Evolutionary conservation across 2,888 invertebrate species (phyloP).

Genomic region (Erebia ligea): DNA sequence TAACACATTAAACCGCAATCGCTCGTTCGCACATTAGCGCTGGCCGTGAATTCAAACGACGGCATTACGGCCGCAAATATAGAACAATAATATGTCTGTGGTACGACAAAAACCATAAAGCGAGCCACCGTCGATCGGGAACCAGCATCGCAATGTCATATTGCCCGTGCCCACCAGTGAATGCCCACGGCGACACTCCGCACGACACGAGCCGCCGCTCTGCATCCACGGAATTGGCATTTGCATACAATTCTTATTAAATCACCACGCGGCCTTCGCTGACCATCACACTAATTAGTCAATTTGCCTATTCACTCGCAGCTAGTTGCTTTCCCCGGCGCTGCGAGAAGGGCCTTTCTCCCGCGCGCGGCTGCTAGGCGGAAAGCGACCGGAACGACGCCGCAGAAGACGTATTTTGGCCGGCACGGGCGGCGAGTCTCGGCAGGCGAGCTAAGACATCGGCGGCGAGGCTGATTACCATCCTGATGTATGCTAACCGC

Average conservation of each 20-base stretch:
- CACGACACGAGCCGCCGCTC: background rate
- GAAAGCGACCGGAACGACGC: slow-evolving; percentile 30
- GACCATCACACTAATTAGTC: slow-evolving; percentile 72
- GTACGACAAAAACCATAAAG: slow-evolving; percentile 49
- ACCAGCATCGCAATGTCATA: slow-evolving; percentile 51
- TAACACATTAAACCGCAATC: slow-evolving; percentile 13
- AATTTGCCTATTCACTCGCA: slow-evolving; percentile 70
- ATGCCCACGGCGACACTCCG: slow-evolving; percentile 27
- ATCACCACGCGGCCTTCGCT: slow-evolving; percentile 48
- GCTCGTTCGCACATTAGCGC: slow-evolving; percentile 19
- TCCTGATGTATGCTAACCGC: slow-evolving; percentile 78
- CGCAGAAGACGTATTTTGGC: slow-evolving; percentile 46
- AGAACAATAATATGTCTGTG: slow-evolving; percentile 51
- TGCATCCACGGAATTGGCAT: slow-evolving; percentile 47
- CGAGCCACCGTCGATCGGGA: slow-evolving; percentile 47
- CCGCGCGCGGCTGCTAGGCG: slow-evolving; percentile 5
- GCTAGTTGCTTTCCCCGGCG: slow-evolving; percentile 42
- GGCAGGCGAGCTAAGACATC: slow-evolving; percentile 62
- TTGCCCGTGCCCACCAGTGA: slow-evolving; percentile 32
- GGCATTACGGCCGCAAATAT: slow-evolving; percentile 28
- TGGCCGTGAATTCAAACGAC: slow-evolving; percentile 26
- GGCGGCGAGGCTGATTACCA: slow-evolving; percentile 66
- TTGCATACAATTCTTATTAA: slow-evolving; percentile 66
- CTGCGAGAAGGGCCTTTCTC: slow-evolving; percentile 35
- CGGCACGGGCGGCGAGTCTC: slow-evolving; percentile 46